A percentile compares a stretch with the other conserved stretches of the same genome.
Conservation (phyloP, 2,888 invertebrate genomes). For the Litoditis marina region DNA sequence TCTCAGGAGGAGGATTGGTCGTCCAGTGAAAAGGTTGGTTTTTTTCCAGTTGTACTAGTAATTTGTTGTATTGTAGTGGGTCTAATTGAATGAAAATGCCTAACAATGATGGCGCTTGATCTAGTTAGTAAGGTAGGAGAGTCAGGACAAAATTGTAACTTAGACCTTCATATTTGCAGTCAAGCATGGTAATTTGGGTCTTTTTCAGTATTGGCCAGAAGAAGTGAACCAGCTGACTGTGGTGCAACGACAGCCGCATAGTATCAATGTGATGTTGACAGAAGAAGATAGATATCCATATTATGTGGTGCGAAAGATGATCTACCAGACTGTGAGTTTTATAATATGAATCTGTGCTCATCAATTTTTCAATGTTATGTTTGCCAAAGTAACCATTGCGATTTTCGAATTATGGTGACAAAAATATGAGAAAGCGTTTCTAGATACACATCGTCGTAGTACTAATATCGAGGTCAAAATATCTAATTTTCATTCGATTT, state of each 20-base stretch:
- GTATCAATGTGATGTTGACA: constrained; percentile 38
- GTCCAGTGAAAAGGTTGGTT: constrained; percentile 44
- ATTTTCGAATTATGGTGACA: no score
- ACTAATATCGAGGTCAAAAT: no score
- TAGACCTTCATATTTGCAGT: no score
- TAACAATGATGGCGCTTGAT: no score
- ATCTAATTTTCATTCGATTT: background rate
- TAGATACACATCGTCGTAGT: no score
- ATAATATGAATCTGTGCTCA: background rate
- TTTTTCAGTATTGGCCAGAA: constrained; percentile 58
- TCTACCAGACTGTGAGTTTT: constrained; percentile 45
- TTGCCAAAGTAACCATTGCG: no score
- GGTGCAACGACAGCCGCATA: constrained; percentile 30
- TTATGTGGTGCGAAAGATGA: constrained; percentile 42
- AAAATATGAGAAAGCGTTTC: no score
- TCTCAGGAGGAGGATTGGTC: constrained; percentile 53
- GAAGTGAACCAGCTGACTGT: constrained; percentile 19
- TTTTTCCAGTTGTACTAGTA: constrained; percentile 52
- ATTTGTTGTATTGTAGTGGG: no score
- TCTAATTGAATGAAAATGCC: no score
- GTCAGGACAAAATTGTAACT: no score
- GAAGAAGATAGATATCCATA: constrained; percentile 36
- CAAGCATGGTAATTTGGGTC: background rate
- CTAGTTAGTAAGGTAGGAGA: no score
- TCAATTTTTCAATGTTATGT: background rate